A percentile compares a stretch with the other conserved stretches of the same genome.
These are phyloP conservation scores for Electrophaes corylata DNA, from an alignment of 2,888 invertebrate species.

Conservation along the genomic window DNA sequence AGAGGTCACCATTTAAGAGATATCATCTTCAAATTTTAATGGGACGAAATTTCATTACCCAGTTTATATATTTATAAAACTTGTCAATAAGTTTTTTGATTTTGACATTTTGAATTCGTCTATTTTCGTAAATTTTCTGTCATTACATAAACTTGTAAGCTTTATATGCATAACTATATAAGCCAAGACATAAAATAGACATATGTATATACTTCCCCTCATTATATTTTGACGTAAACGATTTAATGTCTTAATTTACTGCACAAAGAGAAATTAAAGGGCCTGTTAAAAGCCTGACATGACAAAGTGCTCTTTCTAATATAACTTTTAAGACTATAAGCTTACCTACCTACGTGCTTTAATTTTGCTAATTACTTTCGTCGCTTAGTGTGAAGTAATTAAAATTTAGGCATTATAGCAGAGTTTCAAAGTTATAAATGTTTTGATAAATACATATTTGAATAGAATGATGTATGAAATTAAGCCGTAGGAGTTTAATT, in stretches of 20 bases:
- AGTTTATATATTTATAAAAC: too few species aligned
- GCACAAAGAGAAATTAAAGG: conserved; percentile 81
- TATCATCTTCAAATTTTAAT: too few species aligned
- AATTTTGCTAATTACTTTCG: conserved; percentile 74
- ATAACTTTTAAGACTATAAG: conserved; percentile 77
- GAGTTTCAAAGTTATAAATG: conserved; percentile 37
- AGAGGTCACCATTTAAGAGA: too few species aligned
- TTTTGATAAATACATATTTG: conserved; percentile 42
- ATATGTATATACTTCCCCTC: conserved; percentile 51
- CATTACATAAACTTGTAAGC: not conserved
- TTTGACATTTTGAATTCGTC: too few species aligned
- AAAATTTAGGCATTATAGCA: conserved; percentile 46
- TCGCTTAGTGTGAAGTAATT: conserved; percentile 59
- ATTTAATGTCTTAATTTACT: conserved; percentile 81
- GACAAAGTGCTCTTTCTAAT: conserved; percentile 80
- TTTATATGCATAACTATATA: not conserved
- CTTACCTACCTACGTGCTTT: conserved; percentile 69
- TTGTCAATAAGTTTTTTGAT: too few species aligned
- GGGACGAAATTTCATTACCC: too few species aligned
- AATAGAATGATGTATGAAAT: conserved; percentile 41
- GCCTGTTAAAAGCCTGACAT: conserved; percentile 80
- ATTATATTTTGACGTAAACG: conserved; percentile 73
- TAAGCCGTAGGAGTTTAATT: conserved; percentile 32
- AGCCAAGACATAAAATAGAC: not conserved
- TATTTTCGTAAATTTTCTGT: too few species aligned